Evolutionary conservation across 2,797 vertebrate genomes (phyloP).

Genomic region (Brotogeris chrysoptera): DNA sequence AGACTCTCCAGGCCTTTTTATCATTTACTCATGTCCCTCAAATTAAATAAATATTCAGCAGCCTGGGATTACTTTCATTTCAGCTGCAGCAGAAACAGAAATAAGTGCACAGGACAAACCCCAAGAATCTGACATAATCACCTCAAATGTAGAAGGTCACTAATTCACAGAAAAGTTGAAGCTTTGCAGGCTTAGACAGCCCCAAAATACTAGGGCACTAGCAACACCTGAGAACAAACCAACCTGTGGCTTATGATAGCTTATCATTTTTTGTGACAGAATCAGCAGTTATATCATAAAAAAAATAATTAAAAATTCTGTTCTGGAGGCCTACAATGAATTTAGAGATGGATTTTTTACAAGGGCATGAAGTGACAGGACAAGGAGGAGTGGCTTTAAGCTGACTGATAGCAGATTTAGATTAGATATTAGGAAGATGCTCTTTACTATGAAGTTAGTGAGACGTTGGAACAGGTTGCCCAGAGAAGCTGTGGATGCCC

Average conservation of each 20-base stretch:
- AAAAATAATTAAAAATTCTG: not conserved
- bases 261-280: not conserved
- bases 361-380: not conserved
- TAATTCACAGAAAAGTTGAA: not conserved
- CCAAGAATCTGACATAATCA: not conserved
- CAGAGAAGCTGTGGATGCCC: not conserved
- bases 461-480: not conserved
- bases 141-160: not conserved
- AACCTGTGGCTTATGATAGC: not conserved
- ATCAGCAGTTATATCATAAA: not conserved
- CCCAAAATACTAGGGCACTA: not conserved
- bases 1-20: not conserved
- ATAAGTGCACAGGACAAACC: not conserved
- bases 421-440: not conserved
- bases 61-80: not conserved
- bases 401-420: not conserved
- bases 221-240: not conserved
- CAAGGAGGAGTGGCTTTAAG: not conserved
- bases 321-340: not conserved
- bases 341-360: not conserved
- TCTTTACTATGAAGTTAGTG: not conserved
- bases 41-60: not conserved
- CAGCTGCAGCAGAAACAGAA: not conserved
- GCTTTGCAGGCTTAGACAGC: not conserved
- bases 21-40: not conserved